These are phyloP conservation scores for Drosophila affinis DNA, from an alignment of 2,888 invertebrate genomes.

Conservation along the genomic window DNA sequence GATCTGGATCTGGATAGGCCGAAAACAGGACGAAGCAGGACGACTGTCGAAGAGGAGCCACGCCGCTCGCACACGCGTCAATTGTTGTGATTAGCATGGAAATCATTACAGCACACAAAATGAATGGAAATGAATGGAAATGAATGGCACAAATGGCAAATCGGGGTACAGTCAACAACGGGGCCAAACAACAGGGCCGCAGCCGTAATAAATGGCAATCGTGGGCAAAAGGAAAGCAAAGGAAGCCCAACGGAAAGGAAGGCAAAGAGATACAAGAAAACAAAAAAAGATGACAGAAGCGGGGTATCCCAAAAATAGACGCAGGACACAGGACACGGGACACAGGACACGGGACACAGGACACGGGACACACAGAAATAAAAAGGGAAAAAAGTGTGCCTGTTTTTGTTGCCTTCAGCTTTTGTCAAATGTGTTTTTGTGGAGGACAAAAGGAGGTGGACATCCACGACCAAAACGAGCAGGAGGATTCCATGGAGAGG, in stretches of 20 bases:
- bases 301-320: slow-evolving; percentile 59
- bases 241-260: background rate
- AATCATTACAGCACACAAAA: slow-evolving; percentile 73
- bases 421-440: slow-evolving; percentile 75
- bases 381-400: background rate
- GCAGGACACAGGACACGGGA: background rate
- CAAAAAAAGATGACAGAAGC: slow-evolving; percentile 47
- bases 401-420: slow-evolving; percentile 15
- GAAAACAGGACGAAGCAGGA: background rate
- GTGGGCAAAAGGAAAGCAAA: background rate
- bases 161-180: slow-evolving; percentile 42
- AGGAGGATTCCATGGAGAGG: background rate
- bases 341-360: too few species aligned
- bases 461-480: background rate
- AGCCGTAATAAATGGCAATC: slow-evolving; percentile 30
- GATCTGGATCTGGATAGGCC: slow-evolving; percentile 8
- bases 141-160: slow-evolving; percentile 42
- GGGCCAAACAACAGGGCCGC: background rate
- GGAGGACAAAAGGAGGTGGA: slow-evolving; percentile 15
- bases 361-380: background rate
- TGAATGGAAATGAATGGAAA: slow-evolving; percentile 53
- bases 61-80: slow-evolving; percentile 64
- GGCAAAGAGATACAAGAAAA: background rate
- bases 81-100: slow-evolving; percentile 79
- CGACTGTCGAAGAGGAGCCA: background rate